Conservation (phyloP, 2,797 vertebrate genomes). For the Notamacropus eugenii region DNA sequence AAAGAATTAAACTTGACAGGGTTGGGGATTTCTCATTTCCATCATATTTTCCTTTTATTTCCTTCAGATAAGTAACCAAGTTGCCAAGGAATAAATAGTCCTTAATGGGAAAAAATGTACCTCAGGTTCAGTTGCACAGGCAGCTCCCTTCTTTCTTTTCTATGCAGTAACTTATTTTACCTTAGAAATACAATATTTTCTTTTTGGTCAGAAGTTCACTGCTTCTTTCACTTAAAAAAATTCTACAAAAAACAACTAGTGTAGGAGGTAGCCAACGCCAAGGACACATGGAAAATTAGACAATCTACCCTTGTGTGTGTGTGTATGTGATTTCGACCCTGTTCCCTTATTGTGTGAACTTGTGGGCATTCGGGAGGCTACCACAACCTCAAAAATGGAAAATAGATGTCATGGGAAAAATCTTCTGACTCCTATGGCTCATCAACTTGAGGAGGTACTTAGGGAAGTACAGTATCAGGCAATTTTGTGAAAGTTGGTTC, state of each 20-base stretch:
- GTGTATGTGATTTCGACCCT: neutral
- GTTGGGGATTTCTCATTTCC: neutral
- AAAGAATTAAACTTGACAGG: constrained; percentile 30
- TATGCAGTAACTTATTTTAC: neutral
- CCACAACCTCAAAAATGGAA: constrained; percentile 23
- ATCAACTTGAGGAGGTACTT: neutral
- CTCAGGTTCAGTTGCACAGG: neutral
- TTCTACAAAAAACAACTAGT: neutral
- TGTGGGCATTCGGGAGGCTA: neutral
- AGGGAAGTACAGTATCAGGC: neutral
- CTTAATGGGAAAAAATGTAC: neutral
- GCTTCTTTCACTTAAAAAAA: neutral
- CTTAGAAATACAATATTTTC: constrained; percentile 24
- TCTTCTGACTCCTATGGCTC: neutral
- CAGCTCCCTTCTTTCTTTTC: neutral
- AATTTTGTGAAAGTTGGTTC: neutral
- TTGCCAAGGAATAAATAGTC: constrained; percentile 10
- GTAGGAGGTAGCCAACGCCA: neutral
- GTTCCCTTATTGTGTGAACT: neutral
- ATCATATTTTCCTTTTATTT: constrained; percentile 6
- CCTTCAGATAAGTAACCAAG: constrained; percentile 24
- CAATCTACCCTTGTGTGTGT: neutral
- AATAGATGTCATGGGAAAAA: neutral
- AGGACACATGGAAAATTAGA: neutral
- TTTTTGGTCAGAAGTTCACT: neutral